Percentiles rank a stretch among this genome's conserved stretches.
These are phyloP conservation scores for Mus minutoides DNA, from an alignment of 2,797 vertebrate genomes.

Conservation along the genomic window DNA sequence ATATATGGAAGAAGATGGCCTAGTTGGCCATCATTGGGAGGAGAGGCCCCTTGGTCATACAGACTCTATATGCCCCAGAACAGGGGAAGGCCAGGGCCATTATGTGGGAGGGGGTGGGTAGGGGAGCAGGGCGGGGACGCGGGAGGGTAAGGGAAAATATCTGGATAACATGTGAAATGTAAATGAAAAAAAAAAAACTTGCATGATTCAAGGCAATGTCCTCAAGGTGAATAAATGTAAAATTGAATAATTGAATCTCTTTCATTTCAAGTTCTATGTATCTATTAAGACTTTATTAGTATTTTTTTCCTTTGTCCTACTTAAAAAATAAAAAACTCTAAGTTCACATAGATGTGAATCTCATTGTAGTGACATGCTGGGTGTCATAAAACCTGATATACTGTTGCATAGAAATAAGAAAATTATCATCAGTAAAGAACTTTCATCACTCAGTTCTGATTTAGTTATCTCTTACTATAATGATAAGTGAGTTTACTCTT, in stretches of 20 bases:
- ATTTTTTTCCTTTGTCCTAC: constrained; percentile 59
- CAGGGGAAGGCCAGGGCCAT: too few relatives aligned
- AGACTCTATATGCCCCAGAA: too few relatives aligned
- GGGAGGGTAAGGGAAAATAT: too few relatives aligned
- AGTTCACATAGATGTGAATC: constrained; percentile 31
- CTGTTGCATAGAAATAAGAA: not conserved
- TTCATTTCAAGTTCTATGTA: constrained; percentile 61
- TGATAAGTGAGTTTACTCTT: not conserved
- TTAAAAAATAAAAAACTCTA: constrained; percentile 64
- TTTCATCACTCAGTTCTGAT: not conserved
- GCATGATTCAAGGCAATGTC: constrained; percentile 66
- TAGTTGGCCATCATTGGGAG: too few relatives aligned
- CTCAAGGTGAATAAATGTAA: constrained; percentile 56
- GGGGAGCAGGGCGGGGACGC: too few relatives aligned
- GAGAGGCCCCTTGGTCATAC: too few relatives aligned
- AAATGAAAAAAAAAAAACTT: too few relatives aligned
- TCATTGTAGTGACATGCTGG: not conserved
- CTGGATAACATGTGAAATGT: too few relatives aligned
- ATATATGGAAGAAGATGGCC: too few relatives aligned
- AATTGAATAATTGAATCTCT: constrained; percentile 45
- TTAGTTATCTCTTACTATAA: not conserved
- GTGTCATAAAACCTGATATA: not conserved
- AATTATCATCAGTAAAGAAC: not conserved
- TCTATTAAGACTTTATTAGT: constrained; percentile 64
- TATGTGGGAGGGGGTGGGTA: too few relatives aligned